Evolutionary conservation across 2,113 vertebrate genomes (phyloP).

Genomic region (Crotalus horridus): DNA sequence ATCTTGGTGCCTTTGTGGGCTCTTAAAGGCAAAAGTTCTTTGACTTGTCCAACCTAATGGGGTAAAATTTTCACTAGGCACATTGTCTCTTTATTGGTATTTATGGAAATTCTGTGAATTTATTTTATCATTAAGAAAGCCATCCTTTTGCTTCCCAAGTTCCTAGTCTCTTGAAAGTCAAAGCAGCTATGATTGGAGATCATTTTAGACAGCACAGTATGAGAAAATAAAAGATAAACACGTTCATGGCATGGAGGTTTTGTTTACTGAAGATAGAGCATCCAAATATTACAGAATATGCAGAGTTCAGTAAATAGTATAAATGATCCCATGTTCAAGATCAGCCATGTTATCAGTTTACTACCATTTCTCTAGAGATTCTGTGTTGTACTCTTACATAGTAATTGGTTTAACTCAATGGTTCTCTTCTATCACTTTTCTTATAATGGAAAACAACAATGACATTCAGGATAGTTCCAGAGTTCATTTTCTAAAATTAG

Average conservation of each 20-base stretch:
- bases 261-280: constrained; percentile 6
- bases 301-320: constrained; percentile 27
- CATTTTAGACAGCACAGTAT: constrained; percentile 39
- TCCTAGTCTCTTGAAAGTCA: constrained; percentile 47
- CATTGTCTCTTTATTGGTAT: background rate
- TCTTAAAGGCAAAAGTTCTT: constrained; percentile 23
- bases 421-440: background rate
- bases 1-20: constrained; percentile 28
- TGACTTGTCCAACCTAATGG: constrained; percentile 19
- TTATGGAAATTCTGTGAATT: constrained; percentile 40
- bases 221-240: background rate
- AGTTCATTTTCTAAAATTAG: constrained; percentile 4
- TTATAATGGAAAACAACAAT: background rate
- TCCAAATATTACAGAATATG: constrained; percentile 21
- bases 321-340: constrained; percentile 39
- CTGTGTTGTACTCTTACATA: background rate
- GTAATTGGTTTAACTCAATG: constrained; percentile 27
- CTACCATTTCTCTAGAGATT: constrained; percentile 28
- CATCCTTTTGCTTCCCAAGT: constrained; percentile 18
- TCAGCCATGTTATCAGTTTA: constrained; percentile 42
- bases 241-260: background rate
- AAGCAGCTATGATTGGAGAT: constrained; percentile 7
- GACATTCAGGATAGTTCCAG: background rate
- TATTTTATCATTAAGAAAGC: constrained; percentile 4
- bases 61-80: background rate